phyloP scores from a whole-genome alignment of 2,113 vertebrate species.

The Tringa solitaria region DNA sequence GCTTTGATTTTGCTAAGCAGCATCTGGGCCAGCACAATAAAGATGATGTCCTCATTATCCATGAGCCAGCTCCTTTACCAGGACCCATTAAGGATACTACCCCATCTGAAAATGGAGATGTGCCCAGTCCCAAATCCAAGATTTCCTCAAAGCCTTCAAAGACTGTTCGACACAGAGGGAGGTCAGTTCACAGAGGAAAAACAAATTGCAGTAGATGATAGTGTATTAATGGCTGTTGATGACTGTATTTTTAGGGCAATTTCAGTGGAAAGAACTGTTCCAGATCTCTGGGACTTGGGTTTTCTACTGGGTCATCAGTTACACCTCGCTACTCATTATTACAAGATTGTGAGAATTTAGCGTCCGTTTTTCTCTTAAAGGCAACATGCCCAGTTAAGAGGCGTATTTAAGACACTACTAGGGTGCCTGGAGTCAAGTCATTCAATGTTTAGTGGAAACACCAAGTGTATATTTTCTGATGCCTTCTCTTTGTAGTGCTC shows the following conservation, averaged over 20 bases:
- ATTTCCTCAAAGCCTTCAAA: constrained; percentile 83
- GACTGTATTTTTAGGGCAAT: not conserved
- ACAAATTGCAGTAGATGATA: not conserved
- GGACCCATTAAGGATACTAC: constrained; percentile 84
- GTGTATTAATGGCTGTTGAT: not conserved
- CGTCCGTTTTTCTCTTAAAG: not conserved
- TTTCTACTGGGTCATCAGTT: not conserved
- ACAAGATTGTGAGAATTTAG: not conserved
- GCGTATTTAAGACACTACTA: not conserved
- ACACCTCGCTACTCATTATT: accelerated
- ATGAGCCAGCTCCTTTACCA: constrained; percentile 82
- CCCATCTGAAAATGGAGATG: constrained; percentile 88
- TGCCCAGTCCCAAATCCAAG: constrained; percentile 86
- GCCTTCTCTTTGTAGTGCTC: not conserved
- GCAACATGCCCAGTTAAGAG: not conserved
- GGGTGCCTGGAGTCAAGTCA: not conserved
- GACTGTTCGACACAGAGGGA: constrained; percentile 82
- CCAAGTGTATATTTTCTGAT: not conserved
- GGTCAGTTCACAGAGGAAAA: constrained; percentile 75
- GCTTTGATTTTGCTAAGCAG: constrained; percentile 98
- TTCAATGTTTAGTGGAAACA: not conserved
- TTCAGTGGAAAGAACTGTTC: not conserved
- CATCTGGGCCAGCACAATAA: constrained; percentile 96
- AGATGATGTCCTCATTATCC: constrained; percentile 93
- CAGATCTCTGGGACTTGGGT: not conserved